Percentiles rank a stretch among this genome's conserved stretches.
phyloP scores from a whole-genome alignment of 2,888 invertebrate genomes.

The Chymomyza procnemis region DNA sequence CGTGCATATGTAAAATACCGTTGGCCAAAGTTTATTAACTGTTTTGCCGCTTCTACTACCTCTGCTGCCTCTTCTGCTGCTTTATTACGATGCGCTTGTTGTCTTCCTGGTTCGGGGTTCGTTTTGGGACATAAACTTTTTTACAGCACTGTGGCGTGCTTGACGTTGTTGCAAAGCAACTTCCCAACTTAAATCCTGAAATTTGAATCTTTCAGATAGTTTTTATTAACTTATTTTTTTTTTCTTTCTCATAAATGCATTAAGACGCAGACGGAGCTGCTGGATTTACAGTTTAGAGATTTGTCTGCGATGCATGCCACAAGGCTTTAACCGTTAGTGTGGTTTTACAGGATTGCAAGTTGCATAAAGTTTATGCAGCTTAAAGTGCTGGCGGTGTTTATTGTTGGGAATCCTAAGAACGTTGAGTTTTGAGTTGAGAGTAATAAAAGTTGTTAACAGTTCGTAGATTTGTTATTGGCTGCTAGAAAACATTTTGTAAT shows the following conservation, averaged over 20 bases:
- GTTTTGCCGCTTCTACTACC: slow-evolving; percentile 15
- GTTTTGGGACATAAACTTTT: neutral
- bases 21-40: slow-evolving; percentile 28
- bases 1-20: slow-evolving; percentile 41
- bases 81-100: slow-evolving; percentile 11
- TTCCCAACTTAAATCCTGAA: neutral
- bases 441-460: too few relatives aligned
- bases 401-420: too few relatives aligned
- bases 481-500: too few relatives aligned
- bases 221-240: too few relatives aligned
- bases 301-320: slow-evolving; percentile 16
- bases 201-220: neutral
- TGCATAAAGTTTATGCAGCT: too few relatives aligned
- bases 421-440: too few relatives aligned
- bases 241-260: too few relatives aligned
- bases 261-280: neutral
- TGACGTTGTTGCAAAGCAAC: neutral
- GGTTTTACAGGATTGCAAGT: too few relatives aligned
- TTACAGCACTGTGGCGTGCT: neutral
- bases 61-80: too few relatives aligned
- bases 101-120: slow-evolving; percentile 3
- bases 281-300: too few relatives aligned
- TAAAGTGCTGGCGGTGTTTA: too few relatives aligned
- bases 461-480: too few relatives aligned
- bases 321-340: slow-evolving; percentile 10